Conservation (phyloP, 2,113 vertebrate species). For the Genyomyrus donnyi region DNA sequence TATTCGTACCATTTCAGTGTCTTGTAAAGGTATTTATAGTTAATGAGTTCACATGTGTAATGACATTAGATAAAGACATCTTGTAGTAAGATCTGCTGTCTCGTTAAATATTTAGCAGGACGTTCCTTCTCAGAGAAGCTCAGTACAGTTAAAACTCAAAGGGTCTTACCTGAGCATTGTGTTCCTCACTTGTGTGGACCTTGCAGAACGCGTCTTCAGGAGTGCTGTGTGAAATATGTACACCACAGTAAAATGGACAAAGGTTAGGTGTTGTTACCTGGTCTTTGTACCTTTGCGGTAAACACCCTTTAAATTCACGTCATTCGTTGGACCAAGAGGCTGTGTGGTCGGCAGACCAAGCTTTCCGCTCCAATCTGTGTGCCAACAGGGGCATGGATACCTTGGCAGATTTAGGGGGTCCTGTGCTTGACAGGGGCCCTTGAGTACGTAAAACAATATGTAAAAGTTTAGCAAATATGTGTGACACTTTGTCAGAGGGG, state of each 20-base stretch:
- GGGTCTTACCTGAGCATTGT: conserved; percentile 56
- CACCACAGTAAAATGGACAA: conserved; percentile 41
- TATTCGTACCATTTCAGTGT: background rate
- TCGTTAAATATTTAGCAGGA: background rate
- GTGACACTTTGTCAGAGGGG: background rate
- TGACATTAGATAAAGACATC: background rate
- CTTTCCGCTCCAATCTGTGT: background rate
- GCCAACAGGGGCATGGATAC: background rate
- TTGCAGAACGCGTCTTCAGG: background rate
- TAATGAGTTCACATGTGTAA: background rate
- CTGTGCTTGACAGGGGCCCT: background rate
- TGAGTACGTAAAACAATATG: background rate
- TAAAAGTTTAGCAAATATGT: background rate
- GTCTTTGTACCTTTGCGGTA: conserved; percentile 38
- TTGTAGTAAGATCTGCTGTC: background rate
- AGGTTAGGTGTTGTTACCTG: conserved; percentile 34
- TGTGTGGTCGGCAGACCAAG: background rate
- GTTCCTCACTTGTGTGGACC: background rate
- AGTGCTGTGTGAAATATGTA: background rate
- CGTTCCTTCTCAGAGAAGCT: background rate
- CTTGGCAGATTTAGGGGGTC: background rate
- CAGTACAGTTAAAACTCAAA: background rate
- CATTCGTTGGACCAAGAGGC: background rate
- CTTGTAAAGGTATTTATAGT: background rate
- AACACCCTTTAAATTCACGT: background rate